Evolutionary conservation across 2,113 vertebrate species (phyloP).

Genomic region (Globicephala melas): DNA sequence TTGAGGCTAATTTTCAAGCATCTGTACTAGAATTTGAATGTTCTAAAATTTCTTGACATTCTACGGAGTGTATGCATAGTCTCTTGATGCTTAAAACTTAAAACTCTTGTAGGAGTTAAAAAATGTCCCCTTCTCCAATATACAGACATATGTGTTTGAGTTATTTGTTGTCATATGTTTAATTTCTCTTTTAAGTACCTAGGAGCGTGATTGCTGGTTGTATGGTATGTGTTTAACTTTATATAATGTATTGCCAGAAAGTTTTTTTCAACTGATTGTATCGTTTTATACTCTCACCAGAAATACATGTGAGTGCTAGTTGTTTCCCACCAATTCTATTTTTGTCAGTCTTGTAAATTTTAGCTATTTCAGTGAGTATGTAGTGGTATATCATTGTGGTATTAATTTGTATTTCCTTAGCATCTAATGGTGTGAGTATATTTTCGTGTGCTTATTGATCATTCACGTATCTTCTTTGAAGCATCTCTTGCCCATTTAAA

Average conservation of each 20-base stretch:
- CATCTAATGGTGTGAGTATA: neutral
- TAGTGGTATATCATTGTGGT: neutral
- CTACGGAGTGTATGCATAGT: neutral
- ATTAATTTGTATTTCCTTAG: neutral
- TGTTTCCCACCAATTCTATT: neutral
- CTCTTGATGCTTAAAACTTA: conserved; percentile 25
- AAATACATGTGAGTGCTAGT: neutral
- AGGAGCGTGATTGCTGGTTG: neutral
- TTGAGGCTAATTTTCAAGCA: neutral
- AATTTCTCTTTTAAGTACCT: conserved; percentile 19
- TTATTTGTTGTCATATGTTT: conserved; percentile 21
- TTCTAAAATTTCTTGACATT: neutral
- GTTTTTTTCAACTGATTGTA: neutral
- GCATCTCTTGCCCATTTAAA: neutral
- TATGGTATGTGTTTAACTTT: neutral
- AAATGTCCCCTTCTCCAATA: neutral
- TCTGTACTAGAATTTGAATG: neutral
- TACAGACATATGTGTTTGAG: neutral
- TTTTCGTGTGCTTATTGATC: neutral
- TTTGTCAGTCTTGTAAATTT: neutral
- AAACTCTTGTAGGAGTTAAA: neutral
- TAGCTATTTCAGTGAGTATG: neutral
- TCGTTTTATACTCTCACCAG: neutral
- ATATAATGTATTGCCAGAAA: neutral
- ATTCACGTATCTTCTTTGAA: neutral